Conservation (phyloP, 1,140 invertebrate species). For the Coptotermes formosanus region DNA sequence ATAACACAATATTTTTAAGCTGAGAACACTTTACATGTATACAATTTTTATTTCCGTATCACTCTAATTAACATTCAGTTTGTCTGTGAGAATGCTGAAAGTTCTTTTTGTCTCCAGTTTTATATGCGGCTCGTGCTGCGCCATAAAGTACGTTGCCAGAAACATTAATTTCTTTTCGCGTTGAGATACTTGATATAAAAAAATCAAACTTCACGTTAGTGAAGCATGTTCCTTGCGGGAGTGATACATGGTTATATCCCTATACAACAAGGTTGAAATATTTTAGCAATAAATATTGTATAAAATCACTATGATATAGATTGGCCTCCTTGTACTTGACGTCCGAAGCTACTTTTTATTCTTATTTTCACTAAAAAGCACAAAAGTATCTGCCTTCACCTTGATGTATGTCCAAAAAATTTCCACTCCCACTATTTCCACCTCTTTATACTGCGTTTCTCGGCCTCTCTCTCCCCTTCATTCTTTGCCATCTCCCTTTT, state of each 20-base stretch:
- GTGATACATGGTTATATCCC: neutral
- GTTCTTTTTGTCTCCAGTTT: neutral
- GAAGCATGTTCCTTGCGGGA: neutral
- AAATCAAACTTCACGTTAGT: neutral
- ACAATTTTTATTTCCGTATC: neutral
- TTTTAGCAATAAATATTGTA: constrained; percentile 17
- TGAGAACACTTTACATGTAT: too few relatives aligned
- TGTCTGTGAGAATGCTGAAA: neutral
- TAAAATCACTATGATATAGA: constrained; percentile 14
- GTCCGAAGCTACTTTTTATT: neutral
- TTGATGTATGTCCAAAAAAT: constrained; percentile 8
- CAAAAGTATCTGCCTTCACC: neutral
- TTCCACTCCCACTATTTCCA: neutral
- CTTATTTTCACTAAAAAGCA: neutral
- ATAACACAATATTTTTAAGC: too few relatives aligned
- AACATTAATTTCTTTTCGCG: neutral
- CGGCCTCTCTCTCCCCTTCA: neutral
- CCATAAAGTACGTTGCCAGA: neutral
- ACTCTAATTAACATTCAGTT: neutral
- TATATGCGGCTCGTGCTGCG: neutral
- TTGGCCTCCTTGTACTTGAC: neutral
- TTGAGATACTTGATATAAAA: neutral
- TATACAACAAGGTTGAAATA: neutral
- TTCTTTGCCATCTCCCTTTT: neutral
- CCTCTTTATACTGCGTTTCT: neutral